Evolutionary conservation across 2,888 invertebrate species (phyloP), one percentile per base, ranked within the genome.

Genomic region (Orthosia cruda): DNA sequence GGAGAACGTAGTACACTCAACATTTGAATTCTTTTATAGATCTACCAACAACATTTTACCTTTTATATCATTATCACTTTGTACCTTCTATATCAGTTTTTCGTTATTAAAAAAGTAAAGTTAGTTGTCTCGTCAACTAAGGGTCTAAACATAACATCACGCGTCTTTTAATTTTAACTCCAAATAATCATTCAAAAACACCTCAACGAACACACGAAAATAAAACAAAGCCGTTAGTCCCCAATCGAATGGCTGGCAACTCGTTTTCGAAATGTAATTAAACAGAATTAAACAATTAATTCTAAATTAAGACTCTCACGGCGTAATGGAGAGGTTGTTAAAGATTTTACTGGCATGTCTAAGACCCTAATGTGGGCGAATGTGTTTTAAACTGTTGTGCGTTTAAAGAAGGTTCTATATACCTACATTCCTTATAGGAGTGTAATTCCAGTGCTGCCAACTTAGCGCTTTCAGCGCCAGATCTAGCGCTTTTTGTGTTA

Each of bases 241-340:
- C 82, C 79, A 79, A 77, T 80, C 78, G 70, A 83, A 84, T 59
- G 49, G 55, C 49, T 59, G 68, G 50, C 32, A 83, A 83, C 54
- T 70, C 84, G 63, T 79, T 83, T 67, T 74, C 63, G 74, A 63
- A 66, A 70, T 57, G 74, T 67, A 81, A 81, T 81, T 83, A 83
- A 81, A 84, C 55, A 13, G 74, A 81, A 70, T 79, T 74, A 83
- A 74, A 74, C 81, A 81, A 81, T 81, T 81, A 79, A 74, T 64
- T 70, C 69, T 73, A 67, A 83, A 79, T 81, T 83, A 83, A 81
- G 84, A 83, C 58, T 16, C 58, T 57, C 20, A 16, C 18, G 13
- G 20, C 7, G 69, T 83, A 81, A 81, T 81, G 67, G 80, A n/a
- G 23, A 3, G 32, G 59, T n/a, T 55, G 74, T 81, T 45, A 81